Base-by-base conservation (phyloP, 2,113 vertebrate species). In the Platanista minor region DNA sequence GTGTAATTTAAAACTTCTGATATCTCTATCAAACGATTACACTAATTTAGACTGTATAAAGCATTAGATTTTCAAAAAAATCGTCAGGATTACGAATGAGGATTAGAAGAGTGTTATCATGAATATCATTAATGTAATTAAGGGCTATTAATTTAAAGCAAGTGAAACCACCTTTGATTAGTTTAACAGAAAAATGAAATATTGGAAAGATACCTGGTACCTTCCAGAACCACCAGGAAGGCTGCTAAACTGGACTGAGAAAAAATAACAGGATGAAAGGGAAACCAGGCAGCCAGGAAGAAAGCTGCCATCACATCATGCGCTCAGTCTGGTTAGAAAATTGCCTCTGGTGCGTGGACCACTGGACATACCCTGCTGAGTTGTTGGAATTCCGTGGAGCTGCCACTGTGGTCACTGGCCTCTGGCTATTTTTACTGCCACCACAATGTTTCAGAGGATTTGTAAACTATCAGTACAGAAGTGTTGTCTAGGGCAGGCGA, bases 401-500 rank as follows among this genome's bases (percentile, higher is more conserved):
- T 78, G 81, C 49, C 29, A 23, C 36, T n/a, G 62, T 66, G 66
- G 77, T 71, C 77, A 66, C 39, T 87, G 59, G 18, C 75, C 36
- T 89, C 64, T 69, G 41, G 36, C 87, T 97, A 67, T 92, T 97
- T 85, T 86, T 87, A 83, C 61, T 85, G 52, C 23, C 87, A 78
- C 39, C 21, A 61, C 39, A 77, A 5, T 90, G 71, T 88, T 89
- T 72, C 59, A 87, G 77, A 74, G 59, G 87, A 82, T 85, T 92
- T 74, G 2, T 72, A 81, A 72, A 90, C 52, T 59, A 17, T 82
- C 75, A 78, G 57, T 41, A 61, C 41, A 54, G 61, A 93, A 86
- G 57, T 29, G 0, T 52, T 5, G 8, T 36, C n/a, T 20, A 52
- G 27, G 15, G 46, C 25, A 69, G 25, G 49, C 4, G 8, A 49